A percentile compares a stretch with the other conserved stretches of the same genome.
phyloP scores from a whole-genome alignment of 2,113 vertebrate genomes.

The Pogonocichla stellata region DNA sequence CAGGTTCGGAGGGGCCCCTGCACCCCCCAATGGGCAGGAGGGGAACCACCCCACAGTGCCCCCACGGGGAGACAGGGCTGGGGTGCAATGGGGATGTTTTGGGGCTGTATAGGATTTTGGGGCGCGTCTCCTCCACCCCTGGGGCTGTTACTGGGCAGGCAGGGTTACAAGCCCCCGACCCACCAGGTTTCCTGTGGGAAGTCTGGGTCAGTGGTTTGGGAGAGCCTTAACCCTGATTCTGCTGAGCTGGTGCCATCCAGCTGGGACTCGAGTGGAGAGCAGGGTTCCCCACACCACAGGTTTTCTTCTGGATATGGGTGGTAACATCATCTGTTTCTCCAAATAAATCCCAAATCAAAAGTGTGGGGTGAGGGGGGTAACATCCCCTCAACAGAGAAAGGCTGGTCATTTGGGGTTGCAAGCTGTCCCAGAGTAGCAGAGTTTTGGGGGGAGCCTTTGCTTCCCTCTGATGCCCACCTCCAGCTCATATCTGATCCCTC shows the following conservation, averaged over 20 bases:
- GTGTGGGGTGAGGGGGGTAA: accelerated
- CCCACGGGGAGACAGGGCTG: neutral
- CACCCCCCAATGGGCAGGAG: neutral
- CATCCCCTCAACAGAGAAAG: too few species aligned
- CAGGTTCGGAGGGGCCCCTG: neutral
- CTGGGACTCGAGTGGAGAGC: accelerated
- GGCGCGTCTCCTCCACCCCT: too few species aligned
- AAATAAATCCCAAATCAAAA: neutral
- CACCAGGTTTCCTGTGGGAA: neutral
- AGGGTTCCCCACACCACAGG: neutral
- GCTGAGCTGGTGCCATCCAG: neutral
- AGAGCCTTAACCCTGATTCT: neutral
- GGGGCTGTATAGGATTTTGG: neutral
- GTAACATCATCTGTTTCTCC: neutral
- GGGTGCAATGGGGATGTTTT: accelerated
- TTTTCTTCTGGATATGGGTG: neutral
- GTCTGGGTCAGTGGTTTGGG: neutral
- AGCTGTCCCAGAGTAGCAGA: neutral
- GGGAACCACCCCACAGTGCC: neutral
- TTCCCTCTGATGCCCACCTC: neutral
- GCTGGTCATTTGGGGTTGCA: neutral
- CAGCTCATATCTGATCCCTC: neutral
- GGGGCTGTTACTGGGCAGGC: neutral
- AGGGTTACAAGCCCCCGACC: accelerated
- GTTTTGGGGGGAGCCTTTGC: neutral